Evolutionary conservation across 1,140 invertebrate species (phyloP), one percentile per base, ranked within the genome.

Genomic region (Brachionus asplanchnoidis): DNA sequence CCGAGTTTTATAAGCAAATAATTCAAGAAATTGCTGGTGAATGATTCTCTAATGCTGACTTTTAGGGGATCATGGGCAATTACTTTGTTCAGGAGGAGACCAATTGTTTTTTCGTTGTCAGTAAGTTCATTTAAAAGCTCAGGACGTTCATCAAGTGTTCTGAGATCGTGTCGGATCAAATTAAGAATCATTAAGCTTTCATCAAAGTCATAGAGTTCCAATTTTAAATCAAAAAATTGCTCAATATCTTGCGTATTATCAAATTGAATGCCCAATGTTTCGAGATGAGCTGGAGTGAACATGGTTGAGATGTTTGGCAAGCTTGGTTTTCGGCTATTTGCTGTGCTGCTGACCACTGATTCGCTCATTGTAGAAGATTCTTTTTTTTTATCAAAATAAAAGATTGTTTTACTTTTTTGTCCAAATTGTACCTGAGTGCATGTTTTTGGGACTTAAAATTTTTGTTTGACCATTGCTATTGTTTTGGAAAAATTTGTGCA

Each of bases 21-120:
- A 77, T 77, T 77, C n/a, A 77, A 77, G 32, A 77, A 77, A 50
- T 46, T 77, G 32, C 44, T 77, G 5, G 73, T 77, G 26, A 26
- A 77, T n/a, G 73, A 77, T 77, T 77, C 73, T 36, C 73, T 44
- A 11, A 77, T 77, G 20, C 42, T 77, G 1, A 77, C 23, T 77
- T 50, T 77, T 20, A 77, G 73, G 14, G 73, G 73, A 53, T 77
- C 73, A 23, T 77, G 73, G 6, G 44, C 14, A 20, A 77, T 26
- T 23, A 77, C 73, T 77, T 77, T 77, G 17, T 77, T 77, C 8
- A 77, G 11, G 6, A 77, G 32, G 1, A 77, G 23, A 17, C 42
- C 73, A 28, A 77, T 50, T 77, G 73, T 77, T 77, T 77, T 77
- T 28, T 77, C 73, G 5, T 77, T 46, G 42, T 77, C 44, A 20